Evolutionary conservation across 1,140 invertebrate genomes (phyloP).

Genomic region (Lepidurus packardi): DNA sequence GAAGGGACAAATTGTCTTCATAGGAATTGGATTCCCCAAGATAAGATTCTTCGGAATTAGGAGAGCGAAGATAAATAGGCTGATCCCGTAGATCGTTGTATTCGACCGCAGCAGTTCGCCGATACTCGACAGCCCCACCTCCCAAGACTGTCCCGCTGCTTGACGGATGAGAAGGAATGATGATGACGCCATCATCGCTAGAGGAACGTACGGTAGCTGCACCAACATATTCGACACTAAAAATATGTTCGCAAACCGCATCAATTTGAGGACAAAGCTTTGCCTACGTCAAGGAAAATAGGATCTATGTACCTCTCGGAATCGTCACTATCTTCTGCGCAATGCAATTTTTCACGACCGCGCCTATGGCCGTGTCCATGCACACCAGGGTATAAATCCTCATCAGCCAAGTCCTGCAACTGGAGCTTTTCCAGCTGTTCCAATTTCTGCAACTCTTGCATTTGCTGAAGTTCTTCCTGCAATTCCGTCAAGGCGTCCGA

Average conservation of each 20-base stretch:
- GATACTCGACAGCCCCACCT: background rate
- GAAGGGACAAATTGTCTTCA: conserved; percentile 11
- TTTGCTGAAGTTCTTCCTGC: conserved; percentile 36
- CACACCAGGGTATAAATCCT: conserved; percentile 36
- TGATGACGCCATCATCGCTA: background rate
- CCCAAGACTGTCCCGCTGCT: background rate
- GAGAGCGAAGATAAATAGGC: background rate
- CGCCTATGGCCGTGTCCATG: conserved; percentile 37
- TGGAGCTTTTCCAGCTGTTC: conserved; percentile 31
- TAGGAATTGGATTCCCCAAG: background rate
- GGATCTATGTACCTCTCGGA: conserved; percentile 16
- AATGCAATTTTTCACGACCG: conserved; percentile 36
- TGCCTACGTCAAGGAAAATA: background rate
- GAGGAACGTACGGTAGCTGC: conserved; percentile 8
- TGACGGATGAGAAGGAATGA: conserved; percentile 15
- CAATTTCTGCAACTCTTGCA: conserved; percentile 34
- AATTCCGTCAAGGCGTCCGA: conserved; percentile 45
- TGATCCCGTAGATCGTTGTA: background rate
- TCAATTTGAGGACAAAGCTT: background rate
- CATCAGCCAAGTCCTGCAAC: conserved; percentile 36
- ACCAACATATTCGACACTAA: conserved; percentile 4
- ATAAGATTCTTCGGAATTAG: conserved; percentile 8
- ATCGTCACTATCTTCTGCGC: conserved; percentile 36
- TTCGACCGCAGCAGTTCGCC: background rate
- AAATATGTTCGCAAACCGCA: conserved; percentile 4